Conservation (phyloP, 2,113 vertebrate genomes). For the Neomonachus schauinslandi region DNA sequence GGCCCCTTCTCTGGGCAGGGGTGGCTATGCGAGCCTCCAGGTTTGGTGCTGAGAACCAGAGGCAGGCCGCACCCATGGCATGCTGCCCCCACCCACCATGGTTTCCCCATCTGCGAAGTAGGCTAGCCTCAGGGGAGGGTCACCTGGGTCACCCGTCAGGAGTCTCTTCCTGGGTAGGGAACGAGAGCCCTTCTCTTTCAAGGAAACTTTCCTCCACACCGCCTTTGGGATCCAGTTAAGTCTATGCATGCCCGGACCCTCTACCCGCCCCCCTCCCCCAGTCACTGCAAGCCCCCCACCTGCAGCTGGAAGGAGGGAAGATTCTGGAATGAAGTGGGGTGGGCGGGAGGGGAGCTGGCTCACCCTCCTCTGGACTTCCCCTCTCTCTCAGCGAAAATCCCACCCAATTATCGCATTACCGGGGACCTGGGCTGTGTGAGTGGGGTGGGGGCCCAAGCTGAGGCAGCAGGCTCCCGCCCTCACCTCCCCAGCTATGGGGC, state of each 20-base stretch:
- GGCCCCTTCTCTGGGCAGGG: background rate
- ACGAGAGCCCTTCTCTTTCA: background rate
- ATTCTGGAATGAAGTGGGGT: slow-evolving; percentile 62
- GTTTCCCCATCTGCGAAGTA: background rate
- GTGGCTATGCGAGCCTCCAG: background rate
- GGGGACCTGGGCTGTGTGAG: slow-evolving; percentile 71
- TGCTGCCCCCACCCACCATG: background rate
- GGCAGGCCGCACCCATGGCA: background rate
- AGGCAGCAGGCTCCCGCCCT: background rate
- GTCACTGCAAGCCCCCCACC: background rate
- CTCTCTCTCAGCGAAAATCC: slow-evolving; percentile 86
- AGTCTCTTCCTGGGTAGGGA: background rate
- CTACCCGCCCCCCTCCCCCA: background rate
- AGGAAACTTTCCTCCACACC: background rate
- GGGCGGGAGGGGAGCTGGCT: slow-evolving; percentile 25
- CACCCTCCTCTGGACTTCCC: slow-evolving; percentile 79
- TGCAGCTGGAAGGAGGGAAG: background rate
- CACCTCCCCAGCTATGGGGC: background rate
- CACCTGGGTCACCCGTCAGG: background rate
- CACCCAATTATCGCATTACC: slow-evolving; percentile 86
- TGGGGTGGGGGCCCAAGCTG: slow-evolving; percentile 78
- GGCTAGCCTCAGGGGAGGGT: background rate
- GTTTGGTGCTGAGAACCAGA: background rate
- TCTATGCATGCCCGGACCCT: background rate
- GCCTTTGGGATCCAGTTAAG: background rate